Conservation (phyloP, 2,888 invertebrate species). For the Andrena trimmerana region DNA sequence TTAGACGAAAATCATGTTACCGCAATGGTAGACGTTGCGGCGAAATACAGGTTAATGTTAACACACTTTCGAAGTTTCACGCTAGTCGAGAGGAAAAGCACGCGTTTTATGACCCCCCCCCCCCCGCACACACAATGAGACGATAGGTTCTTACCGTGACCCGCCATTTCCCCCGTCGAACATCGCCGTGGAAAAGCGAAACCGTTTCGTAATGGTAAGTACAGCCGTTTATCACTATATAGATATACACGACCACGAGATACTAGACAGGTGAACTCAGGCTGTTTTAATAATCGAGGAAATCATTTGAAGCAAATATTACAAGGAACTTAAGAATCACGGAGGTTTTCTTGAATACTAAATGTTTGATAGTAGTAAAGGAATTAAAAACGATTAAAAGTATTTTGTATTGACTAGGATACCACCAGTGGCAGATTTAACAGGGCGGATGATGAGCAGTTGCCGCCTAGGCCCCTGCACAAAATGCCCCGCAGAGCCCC, state of each 20-base stretch:
- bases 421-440: no score
- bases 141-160: slow-evolving; percentile 11
- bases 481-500: no score
- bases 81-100: slow-evolving; percentile 34
- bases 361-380: no score
- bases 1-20: background rate
- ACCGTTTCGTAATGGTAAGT: slow-evolving; percentile 1
- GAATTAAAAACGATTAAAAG: no score
- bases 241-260: background rate
- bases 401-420: no score
- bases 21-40: background rate
- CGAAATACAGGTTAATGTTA: slow-evolving; percentile 5
- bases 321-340: no score
- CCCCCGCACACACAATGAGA: slow-evolving; percentile 7
- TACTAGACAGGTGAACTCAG: background rate
- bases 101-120: slow-evolving; percentile 22
- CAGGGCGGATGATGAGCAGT: no score
- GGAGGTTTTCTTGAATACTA: no score
- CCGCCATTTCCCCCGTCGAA: slow-evolving; percentile 21
- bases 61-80: slow-evolving; percentile 32
- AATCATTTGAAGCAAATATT: no score
- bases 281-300: background rate
- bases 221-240: background rate
- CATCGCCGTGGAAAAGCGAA: slow-evolving; percentile 31
- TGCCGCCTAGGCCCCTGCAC: no score